phyloP scores from a whole-genome alignment of 2,797 vertebrate genomes.

The Takifugu rubripes region DNA sequence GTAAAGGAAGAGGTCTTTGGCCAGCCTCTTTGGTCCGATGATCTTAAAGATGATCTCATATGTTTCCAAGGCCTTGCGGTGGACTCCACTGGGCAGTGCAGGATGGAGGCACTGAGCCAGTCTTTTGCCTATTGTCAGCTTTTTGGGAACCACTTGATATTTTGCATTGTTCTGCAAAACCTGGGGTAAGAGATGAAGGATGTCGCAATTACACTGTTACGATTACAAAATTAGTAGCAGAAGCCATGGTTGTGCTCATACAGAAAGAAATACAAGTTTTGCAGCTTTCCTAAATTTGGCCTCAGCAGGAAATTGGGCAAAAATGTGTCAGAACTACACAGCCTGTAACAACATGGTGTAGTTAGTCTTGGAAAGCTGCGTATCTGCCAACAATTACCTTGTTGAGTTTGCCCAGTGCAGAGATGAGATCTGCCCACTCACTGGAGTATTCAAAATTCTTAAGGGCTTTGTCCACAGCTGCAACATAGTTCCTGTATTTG shows the following conservation, averaged over 20 bases:
- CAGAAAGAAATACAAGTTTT: background rate
- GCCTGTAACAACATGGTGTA: too few relatives aligned
- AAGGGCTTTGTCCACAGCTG: conserved; percentile 96
- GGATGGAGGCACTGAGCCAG: conserved; percentile 97
- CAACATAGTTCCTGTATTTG: conserved; percentile 98
- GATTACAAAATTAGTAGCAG: too few relatives aligned
- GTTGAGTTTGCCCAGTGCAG: conserved; percentile 96
- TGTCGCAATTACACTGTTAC: too few relatives aligned
- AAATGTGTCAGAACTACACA: background rate
- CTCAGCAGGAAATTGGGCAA: too few relatives aligned
- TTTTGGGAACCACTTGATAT: conserved; percentile 97
- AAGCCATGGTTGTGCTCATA: background rate
- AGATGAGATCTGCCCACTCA: conserved; percentile 99
- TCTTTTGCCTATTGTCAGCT: conserved; percentile 95
- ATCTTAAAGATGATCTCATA: conserved; percentile 99
- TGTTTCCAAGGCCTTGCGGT: conserved; percentile 97
- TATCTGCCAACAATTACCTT: conserved; percentile 78
- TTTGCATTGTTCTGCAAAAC: conserved; percentile 97
- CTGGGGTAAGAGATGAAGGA: conserved; percentile 56
- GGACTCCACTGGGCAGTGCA: conserved; percentile 96
- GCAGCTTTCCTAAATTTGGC: too few relatives aligned
- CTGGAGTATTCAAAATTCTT: conserved; percentile 99
- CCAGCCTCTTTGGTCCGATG: conserved; percentile 95
- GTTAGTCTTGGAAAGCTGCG: background rate
- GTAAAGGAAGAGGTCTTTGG: conserved; percentile 98